Conservation (phyloP, 1,140 invertebrate genomes). For the Eumeta japonica region DNA sequence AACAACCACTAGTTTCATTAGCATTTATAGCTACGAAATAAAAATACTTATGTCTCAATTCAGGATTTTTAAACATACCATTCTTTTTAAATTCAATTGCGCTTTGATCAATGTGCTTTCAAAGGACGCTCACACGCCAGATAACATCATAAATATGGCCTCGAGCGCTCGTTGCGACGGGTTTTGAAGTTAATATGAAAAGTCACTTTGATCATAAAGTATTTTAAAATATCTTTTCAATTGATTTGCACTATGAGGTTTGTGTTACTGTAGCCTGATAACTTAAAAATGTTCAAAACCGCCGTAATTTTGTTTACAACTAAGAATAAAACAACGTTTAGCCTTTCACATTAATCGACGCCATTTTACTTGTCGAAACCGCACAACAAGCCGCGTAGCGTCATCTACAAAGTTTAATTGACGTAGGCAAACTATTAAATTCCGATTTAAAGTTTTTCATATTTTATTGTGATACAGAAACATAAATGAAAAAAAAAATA, state of each 20-base stretch:
- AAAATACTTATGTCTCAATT: too few species aligned
- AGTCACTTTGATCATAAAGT: constrained; percentile 29
- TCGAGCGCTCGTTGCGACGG: constrained; percentile 51
- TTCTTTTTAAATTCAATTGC: constrained; percentile 41
- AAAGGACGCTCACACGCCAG: constrained; percentile 54
- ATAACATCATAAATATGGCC: constrained; percentile 61
- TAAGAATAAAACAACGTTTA: constrained; percentile 57
- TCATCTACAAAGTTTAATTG: too few species aligned
- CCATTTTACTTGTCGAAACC: constrained; percentile 57
- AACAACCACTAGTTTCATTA: too few species aligned
- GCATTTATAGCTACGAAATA: too few species aligned
- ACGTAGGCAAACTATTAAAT: too few species aligned
- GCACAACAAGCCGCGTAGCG: constrained; percentile 49
- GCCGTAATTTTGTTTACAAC: constrained; percentile 55
- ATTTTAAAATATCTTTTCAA: constrained; percentile 30
- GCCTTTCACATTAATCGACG: constrained; percentile 59
- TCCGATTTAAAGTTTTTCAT: too few species aligned
- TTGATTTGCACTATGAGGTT: constrained; percentile 16
- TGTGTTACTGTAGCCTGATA: constrained; percentile 22
- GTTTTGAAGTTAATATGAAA: constrained; percentile 52
- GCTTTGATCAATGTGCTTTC: constrained; percentile 51
- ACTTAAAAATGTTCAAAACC: too few species aligned
- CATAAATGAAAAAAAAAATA: constrained; percentile 4
- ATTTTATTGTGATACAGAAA: constrained; percentile 10
- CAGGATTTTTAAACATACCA: too few species aligned